Conservation (phyloP, 2,888 invertebrate genomes). For the Augochlorella aurata region DNA sequence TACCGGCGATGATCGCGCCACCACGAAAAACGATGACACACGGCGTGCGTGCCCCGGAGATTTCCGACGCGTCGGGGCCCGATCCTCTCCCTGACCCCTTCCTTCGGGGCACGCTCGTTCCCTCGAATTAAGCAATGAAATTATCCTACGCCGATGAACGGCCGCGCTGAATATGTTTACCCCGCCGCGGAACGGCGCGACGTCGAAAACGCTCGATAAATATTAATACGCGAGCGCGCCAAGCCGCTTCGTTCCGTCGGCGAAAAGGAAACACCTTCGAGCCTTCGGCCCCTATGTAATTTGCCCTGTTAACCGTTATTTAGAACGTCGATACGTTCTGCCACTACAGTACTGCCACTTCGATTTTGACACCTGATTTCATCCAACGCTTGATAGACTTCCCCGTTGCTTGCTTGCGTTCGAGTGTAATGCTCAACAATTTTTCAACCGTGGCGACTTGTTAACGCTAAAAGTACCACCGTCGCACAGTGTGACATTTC, state of each 20-base stretch:
- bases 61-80: slow-evolving; percentile 2
- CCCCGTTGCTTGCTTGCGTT: no score
- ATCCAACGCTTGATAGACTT: no score
- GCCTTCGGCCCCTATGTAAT: not conserved
- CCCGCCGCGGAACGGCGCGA: not conserved
- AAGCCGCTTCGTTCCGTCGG: not conserved
- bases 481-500: no score
- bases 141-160: slow-evolving; percentile 32
- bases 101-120: slow-evolving; percentile 20
- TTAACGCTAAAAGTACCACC: no score
- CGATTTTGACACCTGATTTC: no score
- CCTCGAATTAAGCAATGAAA: slow-evolving; percentile 58
- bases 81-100: slow-evolving; percentile 23
- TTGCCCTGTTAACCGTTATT: not conserved
- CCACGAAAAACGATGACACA: slow-evolving; percentile 48
- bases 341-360: no score
- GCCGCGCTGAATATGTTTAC: slow-evolving; percentile 39
- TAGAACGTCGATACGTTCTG: not conserved
- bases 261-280: slow-evolving; percentile 8
- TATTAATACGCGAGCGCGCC: slow-evolving; percentile 39
- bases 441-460: no score
- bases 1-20: slow-evolving; percentile 34
- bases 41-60: slow-evolving; percentile 35
- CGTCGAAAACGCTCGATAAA: slow-evolving; percentile 49
- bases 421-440: no score